These are phyloP conservation scores for Cisticola juncidis DNA, from an alignment of 2,113 vertebrate species.

Conservation along the genomic window DNA sequence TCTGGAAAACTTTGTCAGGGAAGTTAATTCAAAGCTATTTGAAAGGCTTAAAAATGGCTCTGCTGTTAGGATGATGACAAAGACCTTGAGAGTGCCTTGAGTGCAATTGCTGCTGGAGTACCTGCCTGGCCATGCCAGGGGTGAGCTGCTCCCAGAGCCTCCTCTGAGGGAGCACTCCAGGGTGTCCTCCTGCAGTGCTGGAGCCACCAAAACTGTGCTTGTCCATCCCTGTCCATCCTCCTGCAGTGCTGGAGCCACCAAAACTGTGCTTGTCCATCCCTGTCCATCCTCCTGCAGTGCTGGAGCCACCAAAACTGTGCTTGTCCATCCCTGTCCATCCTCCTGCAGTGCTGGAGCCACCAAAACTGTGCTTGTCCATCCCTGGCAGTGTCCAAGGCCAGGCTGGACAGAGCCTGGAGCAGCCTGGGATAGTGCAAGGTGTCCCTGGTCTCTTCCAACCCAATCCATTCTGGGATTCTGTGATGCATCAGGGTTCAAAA, in stretches of 20 bases:
- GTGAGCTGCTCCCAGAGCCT: neutral
- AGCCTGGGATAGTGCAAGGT: neutral
- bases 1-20: neutral
- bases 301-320: accelerated
- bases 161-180: too few species aligned
- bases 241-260: too few species aligned
- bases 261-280: neutral
- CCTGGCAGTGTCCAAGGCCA: neutral
- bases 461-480: neutral
- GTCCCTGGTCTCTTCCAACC: neutral
- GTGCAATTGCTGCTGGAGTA: neutral
- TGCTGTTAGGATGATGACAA: neutral
- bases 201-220: neutral
- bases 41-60: neutral
- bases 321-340: neutral
- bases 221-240: neutral
- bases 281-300: too few species aligned
- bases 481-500: neutral
- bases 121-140: neutral
- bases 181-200: neutral
- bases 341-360: neutral
- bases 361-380: neutral
- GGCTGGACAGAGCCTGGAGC: neutral
- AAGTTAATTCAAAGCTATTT: neutral
- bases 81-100: neutral